Conservation (phyloP, 2,113 vertebrate genomes). For the Onychorhynchus coronatus region DNA sequence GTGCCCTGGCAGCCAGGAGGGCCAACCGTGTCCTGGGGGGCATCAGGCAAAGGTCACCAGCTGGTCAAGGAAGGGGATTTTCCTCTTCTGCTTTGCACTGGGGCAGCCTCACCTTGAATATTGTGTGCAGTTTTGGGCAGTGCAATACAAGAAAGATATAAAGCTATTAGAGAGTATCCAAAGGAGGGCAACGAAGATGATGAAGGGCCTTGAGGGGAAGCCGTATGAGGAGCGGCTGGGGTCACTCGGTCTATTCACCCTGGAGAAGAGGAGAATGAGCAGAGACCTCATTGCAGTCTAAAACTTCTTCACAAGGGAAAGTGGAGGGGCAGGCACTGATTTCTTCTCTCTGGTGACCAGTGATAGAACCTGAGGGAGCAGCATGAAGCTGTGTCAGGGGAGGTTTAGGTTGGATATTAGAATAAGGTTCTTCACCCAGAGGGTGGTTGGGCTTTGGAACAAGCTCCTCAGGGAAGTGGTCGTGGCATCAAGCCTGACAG, state of each 20-base stretch:
- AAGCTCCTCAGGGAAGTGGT: neutral
- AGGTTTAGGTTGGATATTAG: neutral
- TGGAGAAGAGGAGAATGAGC: neutral
- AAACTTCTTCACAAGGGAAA: fast-evolving
- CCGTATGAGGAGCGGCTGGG: fast-evolving
- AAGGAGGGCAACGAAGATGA: fast-evolving
- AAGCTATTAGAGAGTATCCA: neutral
- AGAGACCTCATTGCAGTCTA: neutral
- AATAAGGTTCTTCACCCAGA: neutral
- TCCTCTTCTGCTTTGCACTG: fast-evolving
- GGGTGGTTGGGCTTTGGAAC: neutral
- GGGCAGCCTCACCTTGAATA: fast-evolving
- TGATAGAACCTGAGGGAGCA: fast-evolving
- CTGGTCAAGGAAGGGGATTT: fast-evolving
- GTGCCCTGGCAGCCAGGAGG: neutral
- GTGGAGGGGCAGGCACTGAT: neutral
- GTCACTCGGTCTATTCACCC: neutral
- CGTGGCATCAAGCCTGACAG: neutral
- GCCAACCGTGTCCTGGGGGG: fast-evolving
- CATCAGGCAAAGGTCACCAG: neutral
- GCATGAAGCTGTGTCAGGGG: neutral
- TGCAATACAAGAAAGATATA: fast-evolving
- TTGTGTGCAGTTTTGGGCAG: fast-evolving
- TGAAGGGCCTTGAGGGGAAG: neutral
- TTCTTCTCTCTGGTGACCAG: neutral